Conservation (phyloP, 1,140 invertebrate genomes). For the Anastrepha obliqua region DNA sequence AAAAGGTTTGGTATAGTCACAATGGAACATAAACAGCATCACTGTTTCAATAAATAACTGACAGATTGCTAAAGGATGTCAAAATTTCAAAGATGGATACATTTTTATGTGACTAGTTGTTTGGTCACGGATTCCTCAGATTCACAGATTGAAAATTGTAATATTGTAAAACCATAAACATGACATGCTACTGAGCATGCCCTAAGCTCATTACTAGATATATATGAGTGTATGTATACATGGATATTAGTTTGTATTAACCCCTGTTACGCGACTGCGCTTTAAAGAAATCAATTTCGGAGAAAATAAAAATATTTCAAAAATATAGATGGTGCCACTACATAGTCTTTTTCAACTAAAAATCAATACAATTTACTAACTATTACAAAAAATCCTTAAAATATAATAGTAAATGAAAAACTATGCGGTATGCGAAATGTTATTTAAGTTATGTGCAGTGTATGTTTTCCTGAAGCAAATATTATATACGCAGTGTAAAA, state of each 20-base stretch:
- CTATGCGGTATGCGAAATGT: not conserved
- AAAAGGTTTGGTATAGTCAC: no score
- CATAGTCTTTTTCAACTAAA: not conserved
- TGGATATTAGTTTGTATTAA: slow-evolving; percentile 17
- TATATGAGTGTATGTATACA: not conserved
- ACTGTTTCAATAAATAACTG: no score
- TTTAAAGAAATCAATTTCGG: slow-evolving; percentile 30
- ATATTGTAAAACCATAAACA: not conserved
- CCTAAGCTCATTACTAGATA: not conserved
- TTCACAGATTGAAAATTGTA: not conserved
- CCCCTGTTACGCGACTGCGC: slow-evolving; percentile 9
- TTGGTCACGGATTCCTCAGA: no score
- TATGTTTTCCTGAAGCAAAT: not conserved
- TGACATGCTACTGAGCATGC: slow-evolving; percentile 23
- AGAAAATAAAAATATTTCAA: slow-evolving; percentile 1
- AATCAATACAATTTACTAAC: not conserved
- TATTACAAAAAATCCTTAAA: not conserved
- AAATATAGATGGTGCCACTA: not conserved
- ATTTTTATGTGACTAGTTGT: no score
- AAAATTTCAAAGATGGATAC: no score
- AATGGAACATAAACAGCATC: no score
- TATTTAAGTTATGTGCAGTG: not conserved
- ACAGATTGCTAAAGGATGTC: no score
- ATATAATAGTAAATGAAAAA: not conserved
- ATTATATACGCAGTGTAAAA: no score